Evolutionary conservation across 2,797 vertebrate genomes (phyloP).

Genomic region (Poeciliopsis paucimaculata): DNA sequence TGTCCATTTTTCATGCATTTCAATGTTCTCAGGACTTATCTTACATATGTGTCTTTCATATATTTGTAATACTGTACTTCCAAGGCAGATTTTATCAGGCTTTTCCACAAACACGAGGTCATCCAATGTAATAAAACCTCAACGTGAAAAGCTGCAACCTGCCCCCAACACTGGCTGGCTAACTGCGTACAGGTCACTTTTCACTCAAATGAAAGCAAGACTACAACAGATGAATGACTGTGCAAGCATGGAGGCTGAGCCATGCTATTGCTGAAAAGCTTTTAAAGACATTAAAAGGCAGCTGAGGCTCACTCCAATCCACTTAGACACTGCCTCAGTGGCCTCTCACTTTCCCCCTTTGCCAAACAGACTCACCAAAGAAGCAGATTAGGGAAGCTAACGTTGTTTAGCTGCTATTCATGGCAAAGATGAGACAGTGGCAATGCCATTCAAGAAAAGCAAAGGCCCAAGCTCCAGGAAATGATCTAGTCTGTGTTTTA

Average conservation of each 20-base stretch:
- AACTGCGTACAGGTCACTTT: slow-evolving; percentile 28
- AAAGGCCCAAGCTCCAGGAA: slow-evolving; percentile 22
- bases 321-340: slow-evolving; percentile 64
- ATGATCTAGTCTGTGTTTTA: not conserved
- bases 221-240: slow-evolving; percentile 52
- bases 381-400: slow-evolving; percentile 59
- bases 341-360: slow-evolving; percentile 47
- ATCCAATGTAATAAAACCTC: not conserved
- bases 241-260: slow-evolving; percentile 42
- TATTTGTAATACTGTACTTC: not conserved
- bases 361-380: slow-evolving; percentile 57
- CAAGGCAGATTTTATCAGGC: not conserved
- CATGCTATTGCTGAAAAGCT: slow-evolving; percentile 65
- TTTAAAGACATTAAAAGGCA: slow-evolving; percentile 79
- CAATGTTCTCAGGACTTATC: slow-evolving; percentile 2
- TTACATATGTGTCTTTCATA: not conserved
- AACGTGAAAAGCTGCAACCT: slow-evolving; percentile 20
- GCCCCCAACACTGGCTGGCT: slow-evolving; percentile 18
- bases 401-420: slow-evolving; percentile 50
- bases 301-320: slow-evolving; percentile 58
- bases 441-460: slow-evolving; percentile 35
- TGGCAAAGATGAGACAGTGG: slow-evolving; percentile 18
- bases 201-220: slow-evolving; percentile 52
- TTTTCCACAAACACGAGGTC: not conserved
- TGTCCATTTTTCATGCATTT: not conserved